phyloP scores from a whole-genome alignment of 2,797 vertebrate species.

The Fistularia commersonii region DNA sequence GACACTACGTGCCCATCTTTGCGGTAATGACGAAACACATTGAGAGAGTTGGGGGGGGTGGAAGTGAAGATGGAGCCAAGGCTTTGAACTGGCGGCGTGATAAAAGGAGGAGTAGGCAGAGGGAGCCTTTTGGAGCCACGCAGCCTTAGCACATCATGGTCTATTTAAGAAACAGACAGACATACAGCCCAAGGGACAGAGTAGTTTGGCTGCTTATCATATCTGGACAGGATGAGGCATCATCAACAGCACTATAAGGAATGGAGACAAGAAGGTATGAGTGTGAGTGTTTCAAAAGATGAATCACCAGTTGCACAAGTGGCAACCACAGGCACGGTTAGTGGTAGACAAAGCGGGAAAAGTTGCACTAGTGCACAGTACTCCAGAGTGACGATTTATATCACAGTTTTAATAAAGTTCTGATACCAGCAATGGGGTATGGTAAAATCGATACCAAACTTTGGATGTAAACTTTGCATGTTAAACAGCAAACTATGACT shows the following conservation, averaged over 20 bases:
- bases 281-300: slow-evolving; percentile 4
- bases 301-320: neutral
- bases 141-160: slow-evolving; percentile 45
- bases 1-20: slow-evolving; percentile 73
- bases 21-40: slow-evolving; percentile 54
- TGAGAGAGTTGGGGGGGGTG: slow-evolving; percentile 41
- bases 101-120: slow-evolving; percentile 46
- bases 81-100: slow-evolving; percentile 67
- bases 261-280: slow-evolving; percentile 4
- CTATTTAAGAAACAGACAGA: slow-evolving; percentile 44
- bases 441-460: no score
- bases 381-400: no score
- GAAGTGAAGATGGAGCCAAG: slow-evolving; percentile 55
- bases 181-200: slow-evolving; percentile 58
- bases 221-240: slow-evolving; percentile 72
- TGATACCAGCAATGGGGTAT: no score
- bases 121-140: slow-evolving; percentile 53
- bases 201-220: slow-evolving; percentile 75
- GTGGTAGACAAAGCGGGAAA: no score
- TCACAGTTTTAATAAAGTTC: no score
- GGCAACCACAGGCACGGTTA: no score
- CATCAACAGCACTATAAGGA: slow-evolving; percentile 54
- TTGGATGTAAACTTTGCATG: no score
- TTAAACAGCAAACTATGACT: no score
- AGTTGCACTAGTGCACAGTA: no score